A percentile compares a stretch with the other conserved stretches of the same genome.
Conservation (phyloP, 2,113 vertebrate genomes). For the Atherinomorus stipes region DNA sequence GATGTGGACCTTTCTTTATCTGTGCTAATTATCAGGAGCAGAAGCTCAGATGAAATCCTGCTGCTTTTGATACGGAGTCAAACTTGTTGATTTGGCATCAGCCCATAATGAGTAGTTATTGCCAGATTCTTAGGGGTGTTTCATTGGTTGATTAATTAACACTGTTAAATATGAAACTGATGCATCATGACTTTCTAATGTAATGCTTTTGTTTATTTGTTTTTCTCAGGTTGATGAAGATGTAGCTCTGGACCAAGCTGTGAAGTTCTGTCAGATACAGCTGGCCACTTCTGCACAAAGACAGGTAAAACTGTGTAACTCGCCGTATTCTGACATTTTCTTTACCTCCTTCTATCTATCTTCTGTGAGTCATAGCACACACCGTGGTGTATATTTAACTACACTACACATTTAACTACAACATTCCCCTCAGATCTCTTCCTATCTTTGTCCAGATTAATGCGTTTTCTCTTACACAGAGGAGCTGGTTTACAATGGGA, state of each 20-base stretch:
- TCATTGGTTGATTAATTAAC: not conserved
- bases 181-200: not conserved
- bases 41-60: slow-evolving; percentile 8
- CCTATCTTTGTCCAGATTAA: not conserved
- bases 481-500: too few species aligned
- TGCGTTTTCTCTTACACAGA: too few species aligned
- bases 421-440: not conserved
- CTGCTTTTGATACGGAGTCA: not conserved
- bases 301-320: slow-evolving; percentile 86
- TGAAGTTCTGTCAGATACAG: slow-evolving; percentile 99
- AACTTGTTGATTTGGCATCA: not conserved
- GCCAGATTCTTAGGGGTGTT: too few species aligned
- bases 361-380: not conserved
- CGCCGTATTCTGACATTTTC: slow-evolving; percentile 6
- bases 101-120: not conserved
- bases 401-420: not conserved
- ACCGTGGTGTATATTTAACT: not conserved
- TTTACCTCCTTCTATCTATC: not conserved
- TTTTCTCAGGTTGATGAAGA: slow-evolving; percentile 93
- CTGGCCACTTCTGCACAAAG: slow-evolving; percentile 93
- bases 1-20: slow-evolving; percentile 19
- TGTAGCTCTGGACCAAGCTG: slow-evolving; percentile 94
- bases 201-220: slow-evolving; percentile 24
- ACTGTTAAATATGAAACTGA: not conserved
- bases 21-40: slow-evolving; percentile 21